Percentiles rank a stretch among this genome's conserved stretches.
Conservation (phyloP, 2,113 vertebrate species). For the Coturnix japonica region DNA sequence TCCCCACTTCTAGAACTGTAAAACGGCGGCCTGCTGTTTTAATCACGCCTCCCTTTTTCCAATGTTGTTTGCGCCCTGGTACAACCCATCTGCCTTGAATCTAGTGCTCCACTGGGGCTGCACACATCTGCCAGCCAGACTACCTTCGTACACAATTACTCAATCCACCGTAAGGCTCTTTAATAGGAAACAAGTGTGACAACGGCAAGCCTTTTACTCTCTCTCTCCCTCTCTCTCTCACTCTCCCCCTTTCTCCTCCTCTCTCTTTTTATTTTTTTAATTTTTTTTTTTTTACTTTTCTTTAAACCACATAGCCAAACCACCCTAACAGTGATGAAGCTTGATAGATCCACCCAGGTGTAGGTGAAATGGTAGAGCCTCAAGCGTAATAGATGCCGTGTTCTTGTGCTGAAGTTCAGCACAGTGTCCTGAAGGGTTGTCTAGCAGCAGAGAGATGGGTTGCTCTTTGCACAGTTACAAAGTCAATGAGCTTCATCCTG, state of each 20-base stretch:
- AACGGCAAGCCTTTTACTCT: slow-evolving; percentile 71
- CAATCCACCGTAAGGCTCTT: slow-evolving; percentile 81
- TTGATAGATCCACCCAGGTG: slow-evolving; percentile 85
- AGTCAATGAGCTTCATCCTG: slow-evolving; percentile 62
- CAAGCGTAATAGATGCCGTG: slow-evolving; percentile 72
- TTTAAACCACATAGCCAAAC: slow-evolving; percentile 73
- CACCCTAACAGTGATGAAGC: slow-evolving; percentile 77
- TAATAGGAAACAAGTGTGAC: slow-evolving; percentile 88
- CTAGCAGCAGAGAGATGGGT: slow-evolving; percentile 58
- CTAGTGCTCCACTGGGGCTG: slow-evolving; percentile 81
- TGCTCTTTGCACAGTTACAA: slow-evolving; percentile 67
- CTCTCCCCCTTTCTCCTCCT: neutral
- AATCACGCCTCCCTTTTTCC: slow-evolving; percentile 79
- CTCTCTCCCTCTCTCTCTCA: neutral
- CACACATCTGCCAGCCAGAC: slow-evolving; percentile 88
- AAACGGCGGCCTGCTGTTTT: slow-evolving; percentile 79
- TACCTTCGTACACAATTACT: slow-evolving; percentile 85
- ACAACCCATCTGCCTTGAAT: slow-evolving; percentile 82
- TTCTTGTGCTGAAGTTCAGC: slow-evolving; percentile 75
- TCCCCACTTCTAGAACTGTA: slow-evolving; percentile 68
- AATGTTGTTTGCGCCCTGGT: slow-evolving; percentile 82
- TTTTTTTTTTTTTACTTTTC: slow-evolving; percentile 15
- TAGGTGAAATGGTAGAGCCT: slow-evolving; percentile 80
- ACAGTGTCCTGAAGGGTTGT: slow-evolving; percentile 68
- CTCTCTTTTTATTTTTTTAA: neutral